Percentiles rank a stretch among this genome's conserved stretches.
Evolutionary conservation across 2,797 vertebrate genomes (phyloP).

Genomic region (Brachyrhaphis roseni): DNA sequence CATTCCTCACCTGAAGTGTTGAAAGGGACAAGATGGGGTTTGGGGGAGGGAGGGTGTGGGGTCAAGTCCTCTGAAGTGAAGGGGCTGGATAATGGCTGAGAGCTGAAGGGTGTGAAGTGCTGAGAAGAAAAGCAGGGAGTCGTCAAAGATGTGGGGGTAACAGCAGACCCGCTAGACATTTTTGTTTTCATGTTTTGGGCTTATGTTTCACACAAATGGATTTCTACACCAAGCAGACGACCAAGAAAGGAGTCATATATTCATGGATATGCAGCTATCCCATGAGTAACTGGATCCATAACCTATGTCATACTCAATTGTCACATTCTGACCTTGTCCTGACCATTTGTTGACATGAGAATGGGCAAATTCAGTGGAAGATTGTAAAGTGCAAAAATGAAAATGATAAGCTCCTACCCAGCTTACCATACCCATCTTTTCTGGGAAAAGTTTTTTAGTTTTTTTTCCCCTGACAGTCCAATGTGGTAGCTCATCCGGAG

Average conservation of each 20-base stretch:
- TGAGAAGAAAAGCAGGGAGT: background rate
- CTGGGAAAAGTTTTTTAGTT: background rate
- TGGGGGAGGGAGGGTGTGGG: too few species aligned
- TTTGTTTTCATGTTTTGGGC: background rate
- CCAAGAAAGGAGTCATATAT: background rate
- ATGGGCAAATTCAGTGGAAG: background rate
- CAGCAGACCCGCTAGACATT: background rate
- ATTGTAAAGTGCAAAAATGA: background rate
- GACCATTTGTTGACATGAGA: background rate
- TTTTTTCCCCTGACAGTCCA: constrained; percentile 29
- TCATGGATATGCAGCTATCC: background rate
- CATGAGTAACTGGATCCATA: background rate
- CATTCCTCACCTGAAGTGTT: too few species aligned
- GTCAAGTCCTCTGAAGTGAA: too few species aligned
- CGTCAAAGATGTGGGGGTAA: too few species aligned
- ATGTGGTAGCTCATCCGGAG: constrained; percentile 27
- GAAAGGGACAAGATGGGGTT: too few species aligned
- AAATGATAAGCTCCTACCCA: background rate
- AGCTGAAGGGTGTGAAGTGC: too few species aligned
- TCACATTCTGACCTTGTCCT: background rate
- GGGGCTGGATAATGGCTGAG: too few species aligned
- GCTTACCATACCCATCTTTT: background rate
- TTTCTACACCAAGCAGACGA: background rate
- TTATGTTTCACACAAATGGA: background rate
- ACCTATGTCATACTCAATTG: background rate